Base-by-base conservation (phyloP, 2,113 vertebrate species). In the Psophia crepitans region DNA sequence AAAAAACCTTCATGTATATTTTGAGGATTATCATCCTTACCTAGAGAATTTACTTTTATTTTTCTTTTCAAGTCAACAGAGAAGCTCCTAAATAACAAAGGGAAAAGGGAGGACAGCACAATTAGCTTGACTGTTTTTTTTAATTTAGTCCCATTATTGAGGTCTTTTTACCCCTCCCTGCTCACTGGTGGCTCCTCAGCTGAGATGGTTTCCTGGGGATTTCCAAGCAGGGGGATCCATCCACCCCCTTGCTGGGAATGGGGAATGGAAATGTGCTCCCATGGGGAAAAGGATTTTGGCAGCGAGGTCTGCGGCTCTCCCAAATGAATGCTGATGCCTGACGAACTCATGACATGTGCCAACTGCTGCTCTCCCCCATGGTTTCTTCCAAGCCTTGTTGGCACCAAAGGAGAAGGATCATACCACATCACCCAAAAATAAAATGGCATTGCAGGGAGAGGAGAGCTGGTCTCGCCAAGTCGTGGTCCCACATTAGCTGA, bases 331-430 rank as follows among this genome's bases (percentile, higher is more conserved):
- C 43, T 69, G 74, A 5, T 48, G 27, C 21, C 32, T 26, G 39
- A 46, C 0, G 1, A 43, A 15, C 30, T 43, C 75, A 24, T 4
- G 19, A 7, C 0, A 41, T 3, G 5, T 11, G 5, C 33, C 27
- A 37, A 7, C 5, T 2, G 1, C 12, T 68, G 19, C 0, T 9
- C 9, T 18, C 26, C 14, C 12, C 13, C 21, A 10, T 18, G 23
- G 19, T 20, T 85, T 41, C 44, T 77, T 48, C 46, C 86, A 57
- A 65, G 51, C 39, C 17, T 35, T 26, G 11, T 0, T 43, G 37
- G 27, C 23, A 57, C 6, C 37, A 54, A 23, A 35, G 41, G 65
- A 43, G 51, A 68, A 66, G 41, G 21, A n/a, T 22, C 28, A 15
- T 27, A 74, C 2, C 14, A 9, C 22, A 20, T 11, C 26, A 35